Base-by-base conservation (phyloP, 2,888 invertebrate genomes). In the Troides helena region DNA sequence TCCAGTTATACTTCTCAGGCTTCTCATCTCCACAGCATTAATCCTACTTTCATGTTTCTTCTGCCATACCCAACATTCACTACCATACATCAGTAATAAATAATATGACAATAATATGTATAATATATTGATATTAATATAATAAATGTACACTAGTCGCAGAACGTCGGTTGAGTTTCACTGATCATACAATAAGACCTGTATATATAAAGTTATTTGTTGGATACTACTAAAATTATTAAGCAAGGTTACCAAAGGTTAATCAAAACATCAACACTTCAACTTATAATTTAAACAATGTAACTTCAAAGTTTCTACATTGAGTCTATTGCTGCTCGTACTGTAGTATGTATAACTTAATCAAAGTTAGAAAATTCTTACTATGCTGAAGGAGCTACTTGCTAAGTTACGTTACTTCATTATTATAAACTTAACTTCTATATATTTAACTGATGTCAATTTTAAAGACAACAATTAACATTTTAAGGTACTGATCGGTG, bases 291-390 rank as follows among this genome's bases (percentile, higher is more conserved):
- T n/a, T 57, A 57, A 57, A 57, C 21, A 57, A 57, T 57, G n/a
- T 18, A 57, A 21, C 18, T 57, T 8, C 36, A 60, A 60, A 66
- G 53, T 66, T 66, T 60, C 36, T 36, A 36, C 17, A 36, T 61
- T 53, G 50, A 43, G 46, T 59, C 14, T 60, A 60, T 8, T 8
- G 60, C 36, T n/a, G 18, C 4, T 21, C 25, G 59, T 59, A 21
- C 21, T 21, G 21, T 21, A 30, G 57, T 30, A 56, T 30, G 59
- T 25, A 23, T 36, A 60, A 25, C 56, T 65, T 65, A 60, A 69
- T 69, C 56, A 69, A 69, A 68, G 68, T 68, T 68, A 21, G 59
- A 59, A 63, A 46, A 59, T 68, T 68, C 36, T 58, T 36, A 23
- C 6, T n/a, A 57, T 59, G 59, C n/a, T 39, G 3, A 64, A 64